These are phyloP conservation scores for Drosophila truncata DNA, from an alignment of 1,140 invertebrate species.

Conservation along the genomic window DNA sequence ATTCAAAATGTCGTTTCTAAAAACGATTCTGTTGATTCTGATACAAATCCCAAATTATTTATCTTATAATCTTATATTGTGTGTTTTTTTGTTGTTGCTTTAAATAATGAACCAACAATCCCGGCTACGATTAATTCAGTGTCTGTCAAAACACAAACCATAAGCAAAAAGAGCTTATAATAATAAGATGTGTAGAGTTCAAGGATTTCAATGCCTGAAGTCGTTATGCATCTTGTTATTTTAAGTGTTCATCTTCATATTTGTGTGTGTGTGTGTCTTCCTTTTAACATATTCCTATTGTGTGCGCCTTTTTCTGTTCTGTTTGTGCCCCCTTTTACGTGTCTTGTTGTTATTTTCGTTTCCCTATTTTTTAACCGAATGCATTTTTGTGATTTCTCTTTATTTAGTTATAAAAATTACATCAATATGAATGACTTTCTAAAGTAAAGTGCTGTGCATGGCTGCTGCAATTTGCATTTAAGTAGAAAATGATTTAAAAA, in stretches of 20 bases:
- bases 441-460: slow-evolving; percentile 74
- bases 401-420: slow-evolving; percentile 85
- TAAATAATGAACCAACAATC: slow-evolving; percentile 1
- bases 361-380: slow-evolving; percentile 49
- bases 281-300: not conserved
- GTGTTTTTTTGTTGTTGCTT: not conserved
- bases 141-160: not conserved
- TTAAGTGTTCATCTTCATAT: not conserved
- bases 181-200: not conserved
- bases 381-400: slow-evolving; percentile 61
- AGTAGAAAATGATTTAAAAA: slow-evolving; percentile 26
- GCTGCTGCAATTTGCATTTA: slow-evolving; percentile 59
- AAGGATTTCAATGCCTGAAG: too few species aligned
- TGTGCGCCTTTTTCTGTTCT: slow-evolving; percentile 24
- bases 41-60: not conserved
- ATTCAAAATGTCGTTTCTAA: not conserved
- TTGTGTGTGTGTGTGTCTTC: not conserved
- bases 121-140: slow-evolving; percentile 6
- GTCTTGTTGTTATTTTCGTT: slow-evolving; percentile 28
- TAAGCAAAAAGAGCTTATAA: not conserved
- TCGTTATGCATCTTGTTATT: not conserved
- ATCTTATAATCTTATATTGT: not conserved
- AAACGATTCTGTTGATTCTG: not conserved
- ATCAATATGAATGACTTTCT: slow-evolving; percentile 85
- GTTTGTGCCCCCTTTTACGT: slow-evolving; percentile 1